Conservation (phyloP, 2,113 vertebrate genomes). For the Peromyscus californicus region DNA sequence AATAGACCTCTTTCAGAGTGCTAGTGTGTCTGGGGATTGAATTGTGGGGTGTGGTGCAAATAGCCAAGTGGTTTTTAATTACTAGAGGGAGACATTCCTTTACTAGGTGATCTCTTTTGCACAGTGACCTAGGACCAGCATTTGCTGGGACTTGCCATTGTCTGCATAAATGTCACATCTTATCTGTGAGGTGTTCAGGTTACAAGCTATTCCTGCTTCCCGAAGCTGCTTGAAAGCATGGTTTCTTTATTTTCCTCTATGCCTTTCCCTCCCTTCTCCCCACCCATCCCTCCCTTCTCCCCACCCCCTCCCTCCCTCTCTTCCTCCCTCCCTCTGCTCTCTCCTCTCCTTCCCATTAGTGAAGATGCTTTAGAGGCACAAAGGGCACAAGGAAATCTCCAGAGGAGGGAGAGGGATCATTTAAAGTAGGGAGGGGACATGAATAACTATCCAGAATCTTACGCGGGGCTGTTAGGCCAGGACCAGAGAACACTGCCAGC, state of each 20-base stretch:
- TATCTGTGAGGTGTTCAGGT: conserved; percentile 69
- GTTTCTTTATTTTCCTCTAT: not conserved
- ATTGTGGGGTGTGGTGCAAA: not conserved
- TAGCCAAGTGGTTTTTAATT: conserved; percentile 7
- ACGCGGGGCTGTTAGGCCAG: conserved; percentile 5
- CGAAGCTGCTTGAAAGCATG: not conserved
- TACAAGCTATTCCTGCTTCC: conserved; percentile 22
- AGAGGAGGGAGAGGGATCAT: not conserved
- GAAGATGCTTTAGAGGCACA: not conserved
- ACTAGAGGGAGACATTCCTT: conserved; percentile 28
- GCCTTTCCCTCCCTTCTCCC: accelerated
- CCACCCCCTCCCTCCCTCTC: no score
- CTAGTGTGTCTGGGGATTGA: not conserved
- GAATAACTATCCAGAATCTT: conserved; percentile 48
- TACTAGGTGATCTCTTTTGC: not conserved
- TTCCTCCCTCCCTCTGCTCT: not conserved
- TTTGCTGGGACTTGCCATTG: conserved; percentile 51
- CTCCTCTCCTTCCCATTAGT: not conserved
- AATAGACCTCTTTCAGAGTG: conserved; percentile 5
- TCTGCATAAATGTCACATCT: conserved; percentile 49
- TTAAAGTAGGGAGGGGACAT: not conserved
- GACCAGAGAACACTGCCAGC: conserved; percentile 41
- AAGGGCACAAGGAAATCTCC: not conserved
- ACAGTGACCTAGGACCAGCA: conserved; percentile 10
- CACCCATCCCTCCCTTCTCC: accelerated